A percentile compares a stretch with the other conserved stretches of the same genome.
Evolutionary conservation across 2,113 vertebrate genomes (phyloP).

Genomic region (Gymnorhina tibicen): DNA sequence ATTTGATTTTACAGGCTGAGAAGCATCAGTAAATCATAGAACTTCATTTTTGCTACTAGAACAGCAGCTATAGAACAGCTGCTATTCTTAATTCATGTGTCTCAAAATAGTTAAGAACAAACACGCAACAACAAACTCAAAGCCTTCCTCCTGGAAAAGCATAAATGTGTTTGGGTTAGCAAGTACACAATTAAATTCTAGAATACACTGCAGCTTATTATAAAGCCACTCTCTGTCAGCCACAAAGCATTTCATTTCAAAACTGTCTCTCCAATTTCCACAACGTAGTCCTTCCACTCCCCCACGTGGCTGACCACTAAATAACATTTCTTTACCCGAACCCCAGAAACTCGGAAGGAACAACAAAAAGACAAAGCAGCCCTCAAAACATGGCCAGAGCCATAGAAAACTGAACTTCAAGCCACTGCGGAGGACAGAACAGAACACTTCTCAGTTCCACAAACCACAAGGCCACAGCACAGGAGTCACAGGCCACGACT

Average conservation of each 20-base stretch:
- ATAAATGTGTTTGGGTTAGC: background rate
- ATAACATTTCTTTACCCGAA: background rate
- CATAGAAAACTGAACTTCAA: background rate
- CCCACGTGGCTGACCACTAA: background rate
- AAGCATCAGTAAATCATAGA: rapidly evolving
- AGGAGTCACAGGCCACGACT: background rate
- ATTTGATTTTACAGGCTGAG: background rate
- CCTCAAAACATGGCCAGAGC: background rate
- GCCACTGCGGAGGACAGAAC: background rate
- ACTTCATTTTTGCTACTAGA: background rate
- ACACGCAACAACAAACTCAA: background rate
- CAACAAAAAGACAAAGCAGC: background rate
- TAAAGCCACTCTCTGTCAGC: background rate
- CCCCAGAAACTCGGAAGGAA: background rate
- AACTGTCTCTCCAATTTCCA: background rate
- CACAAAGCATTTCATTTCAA: background rate
- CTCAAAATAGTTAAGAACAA: background rate
- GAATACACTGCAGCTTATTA: background rate
- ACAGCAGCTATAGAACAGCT: background rate
- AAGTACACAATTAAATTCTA: background rate
- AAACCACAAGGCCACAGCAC: background rate
- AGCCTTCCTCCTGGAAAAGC: background rate
- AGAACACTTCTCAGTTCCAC: background rate
- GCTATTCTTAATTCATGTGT: background rate
- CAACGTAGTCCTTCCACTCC: conserved; percentile 12